A percentile compares a stretch with the other conserved stretches of the same genome.
phyloP scores from a whole-genome alignment of 2,797 vertebrate genomes.

The Somateria mollissima region DNA sequence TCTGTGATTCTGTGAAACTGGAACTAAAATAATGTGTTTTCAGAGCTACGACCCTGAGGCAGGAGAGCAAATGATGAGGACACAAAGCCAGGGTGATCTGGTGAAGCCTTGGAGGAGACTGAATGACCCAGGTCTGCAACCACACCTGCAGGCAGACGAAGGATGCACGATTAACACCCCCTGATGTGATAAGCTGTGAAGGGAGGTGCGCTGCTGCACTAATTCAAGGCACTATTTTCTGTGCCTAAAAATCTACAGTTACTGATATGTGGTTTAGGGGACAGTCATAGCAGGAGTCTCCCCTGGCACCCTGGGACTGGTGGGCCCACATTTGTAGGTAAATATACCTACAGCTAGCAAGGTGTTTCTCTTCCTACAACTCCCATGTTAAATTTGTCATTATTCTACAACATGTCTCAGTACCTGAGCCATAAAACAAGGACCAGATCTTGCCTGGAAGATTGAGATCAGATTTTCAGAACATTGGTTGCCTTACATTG shows the following conservation, averaged over 20 bases:
- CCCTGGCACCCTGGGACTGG: rapidly evolving
- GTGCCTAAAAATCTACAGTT: background rate
- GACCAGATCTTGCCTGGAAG: background rate
- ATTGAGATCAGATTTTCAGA: background rate
- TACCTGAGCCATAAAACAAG: background rate
- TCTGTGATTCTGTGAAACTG: no score
- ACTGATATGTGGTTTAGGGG: background rate
- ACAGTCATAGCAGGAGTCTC: background rate
- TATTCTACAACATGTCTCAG: background rate
- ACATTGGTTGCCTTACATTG: background rate
- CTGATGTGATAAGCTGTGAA: background rate
- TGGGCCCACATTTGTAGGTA: no score
- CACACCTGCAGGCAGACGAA: rapidly evolving
- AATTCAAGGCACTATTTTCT: background rate
- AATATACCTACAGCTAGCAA: background rate
- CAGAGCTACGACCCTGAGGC: background rate
- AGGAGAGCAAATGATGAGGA: background rate
- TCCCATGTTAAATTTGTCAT: background rate
- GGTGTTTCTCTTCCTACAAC: background rate
- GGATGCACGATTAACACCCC: background rate
- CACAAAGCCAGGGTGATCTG: background rate
- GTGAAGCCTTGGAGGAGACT: background rate
- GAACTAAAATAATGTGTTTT: background rate
- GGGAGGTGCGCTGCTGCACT: background rate
- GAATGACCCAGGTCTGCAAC: background rate